Evolutionary conservation across 2,888 invertebrate genomes (phyloP).

Genomic region (Conops quadrifasciatus): DNA sequence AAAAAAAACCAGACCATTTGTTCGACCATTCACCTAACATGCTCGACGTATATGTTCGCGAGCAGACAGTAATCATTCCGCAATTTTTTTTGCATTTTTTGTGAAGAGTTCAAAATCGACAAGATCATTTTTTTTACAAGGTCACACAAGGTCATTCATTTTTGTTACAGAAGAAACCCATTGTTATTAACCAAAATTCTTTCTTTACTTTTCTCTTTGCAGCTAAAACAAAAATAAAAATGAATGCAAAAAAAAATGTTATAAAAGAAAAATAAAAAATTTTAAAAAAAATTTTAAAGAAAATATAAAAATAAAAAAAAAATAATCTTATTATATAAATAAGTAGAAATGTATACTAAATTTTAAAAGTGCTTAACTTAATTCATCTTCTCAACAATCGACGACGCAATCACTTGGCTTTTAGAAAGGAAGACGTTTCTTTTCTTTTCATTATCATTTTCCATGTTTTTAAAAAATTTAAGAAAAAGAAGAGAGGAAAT

Average conservation of each 20-base stretch:
- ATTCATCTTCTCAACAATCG: background rate
- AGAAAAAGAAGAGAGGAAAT: no score
- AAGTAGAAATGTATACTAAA: conserved; percentile 5
- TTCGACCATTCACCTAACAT: no score
- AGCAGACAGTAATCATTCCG: no score
- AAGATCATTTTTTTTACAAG: background rate
- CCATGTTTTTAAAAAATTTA: conserved; percentile 4
- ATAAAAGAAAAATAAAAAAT: conserved; percentile 18
- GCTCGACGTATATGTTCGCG: no score
- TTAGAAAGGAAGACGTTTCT: background rate
- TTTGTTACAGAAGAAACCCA: background rate
- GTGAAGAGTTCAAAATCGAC: no score
- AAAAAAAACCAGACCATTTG: no score
- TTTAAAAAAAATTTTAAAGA: conserved; percentile 1
- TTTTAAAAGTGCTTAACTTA: background rate
- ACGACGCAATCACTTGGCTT: conserved; percentile 31
- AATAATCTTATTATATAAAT: background rate
- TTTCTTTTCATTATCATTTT: background rate
- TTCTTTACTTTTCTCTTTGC: conserved; percentile 18
- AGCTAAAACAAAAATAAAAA: no score
- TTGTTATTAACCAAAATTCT: conserved; percentile 13
- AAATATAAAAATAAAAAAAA: background rate
- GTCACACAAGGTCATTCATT: conserved; percentile 17
- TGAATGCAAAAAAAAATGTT: background rate
- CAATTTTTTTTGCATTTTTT: no score